Percentiles rank a stretch among this genome's conserved stretches.
phyloP scores from a whole-genome alignment of 2,888 invertebrate genomes.

The Patella caerulea region DNA sequence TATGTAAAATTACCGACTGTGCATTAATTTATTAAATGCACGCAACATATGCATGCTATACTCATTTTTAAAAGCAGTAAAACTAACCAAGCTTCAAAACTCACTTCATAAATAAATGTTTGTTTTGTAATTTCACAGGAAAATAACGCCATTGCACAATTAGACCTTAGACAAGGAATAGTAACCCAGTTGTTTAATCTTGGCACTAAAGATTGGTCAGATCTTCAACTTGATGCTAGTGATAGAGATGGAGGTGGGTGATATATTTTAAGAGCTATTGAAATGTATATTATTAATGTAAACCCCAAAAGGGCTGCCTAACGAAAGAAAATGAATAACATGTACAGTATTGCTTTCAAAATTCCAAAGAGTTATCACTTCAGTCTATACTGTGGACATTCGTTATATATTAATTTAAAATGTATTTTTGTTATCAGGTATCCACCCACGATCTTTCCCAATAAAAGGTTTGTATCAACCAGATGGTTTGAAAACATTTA shows the following conservation, averaged over 20 bases:
- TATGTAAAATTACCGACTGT: no score
- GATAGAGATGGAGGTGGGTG: conserved; percentile 51
- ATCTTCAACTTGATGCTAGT: conserved; percentile 44
- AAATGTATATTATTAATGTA: neutral
- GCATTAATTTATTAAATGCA: no score
- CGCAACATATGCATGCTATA: no score
- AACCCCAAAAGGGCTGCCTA: no score
- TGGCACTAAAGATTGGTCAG: conserved; percentile 47
- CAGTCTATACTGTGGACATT: no score
- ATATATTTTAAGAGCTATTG: neutral
- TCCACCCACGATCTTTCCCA: conserved; percentile 42
- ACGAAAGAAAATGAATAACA: no score
- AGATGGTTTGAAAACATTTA: conserved; percentile 40
- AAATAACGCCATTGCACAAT: conserved; percentile 51
- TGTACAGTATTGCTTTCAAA: no score
- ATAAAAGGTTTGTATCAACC: conserved; percentile 49
- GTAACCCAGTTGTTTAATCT: conserved; percentile 36
- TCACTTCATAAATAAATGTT: no score
- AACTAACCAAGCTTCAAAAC: no score
- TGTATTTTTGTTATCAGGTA: conserved; percentile 29
- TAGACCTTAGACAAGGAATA: conserved; percentile 36
- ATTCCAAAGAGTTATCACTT: no score
- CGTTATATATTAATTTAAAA: no score
- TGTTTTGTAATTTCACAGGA: conserved; percentile 36
- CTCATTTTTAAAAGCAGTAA: no score